Evolutionary conservation across 1,140 invertebrate genomes (phyloP).

Genomic region (Cyphomyrmex costatus): DNA sequence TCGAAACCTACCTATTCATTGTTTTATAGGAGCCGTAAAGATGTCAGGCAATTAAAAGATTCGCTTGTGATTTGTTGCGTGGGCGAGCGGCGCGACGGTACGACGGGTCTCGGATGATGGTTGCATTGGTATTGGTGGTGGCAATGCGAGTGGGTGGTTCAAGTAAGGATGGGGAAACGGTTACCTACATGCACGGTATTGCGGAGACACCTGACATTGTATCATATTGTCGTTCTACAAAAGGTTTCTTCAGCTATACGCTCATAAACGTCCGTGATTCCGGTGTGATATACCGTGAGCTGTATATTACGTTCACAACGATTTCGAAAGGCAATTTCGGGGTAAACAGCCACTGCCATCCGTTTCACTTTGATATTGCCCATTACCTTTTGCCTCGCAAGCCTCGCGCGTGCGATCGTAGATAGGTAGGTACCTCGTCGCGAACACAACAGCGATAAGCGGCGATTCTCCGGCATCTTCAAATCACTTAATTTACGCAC

Average conservation of each 20-base stretch:
- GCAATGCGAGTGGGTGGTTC: constrained; percentile 58
- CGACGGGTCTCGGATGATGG: constrained; percentile 2
- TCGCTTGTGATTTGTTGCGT: constrained; percentile 76
- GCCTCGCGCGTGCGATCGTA: background rate
- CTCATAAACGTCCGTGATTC: constrained; percentile 75
- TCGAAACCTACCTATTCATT: constrained; percentile 76
- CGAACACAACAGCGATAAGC: constrained; percentile 19
- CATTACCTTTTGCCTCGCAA: background rate
- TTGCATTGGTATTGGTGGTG: constrained; percentile 22
- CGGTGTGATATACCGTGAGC: constrained; percentile 77
- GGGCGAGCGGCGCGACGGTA: constrained; percentile 49
- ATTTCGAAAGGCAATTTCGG: constrained; percentile 42
- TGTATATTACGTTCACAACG: constrained; percentile 77
- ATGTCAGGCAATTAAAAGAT: constrained; percentile 80
- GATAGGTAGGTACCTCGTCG: background rate
- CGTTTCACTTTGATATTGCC: constrained; percentile 64
- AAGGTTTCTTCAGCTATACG: constrained; percentile 59
- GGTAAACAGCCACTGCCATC: constrained; percentile 49
- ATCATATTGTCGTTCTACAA: constrained; percentile 70
- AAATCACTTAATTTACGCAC: constrained; percentile 37
- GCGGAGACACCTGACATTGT: constrained; percentile 75
- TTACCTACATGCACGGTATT: constrained; percentile 58
- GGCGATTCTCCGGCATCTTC: background rate
- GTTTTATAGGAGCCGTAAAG: constrained; percentile 80
- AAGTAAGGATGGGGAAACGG: constrained; percentile 40